phyloP scores from a whole-genome alignment of 2,888 invertebrate species.

The Zygaena filipendulae region DNA sequence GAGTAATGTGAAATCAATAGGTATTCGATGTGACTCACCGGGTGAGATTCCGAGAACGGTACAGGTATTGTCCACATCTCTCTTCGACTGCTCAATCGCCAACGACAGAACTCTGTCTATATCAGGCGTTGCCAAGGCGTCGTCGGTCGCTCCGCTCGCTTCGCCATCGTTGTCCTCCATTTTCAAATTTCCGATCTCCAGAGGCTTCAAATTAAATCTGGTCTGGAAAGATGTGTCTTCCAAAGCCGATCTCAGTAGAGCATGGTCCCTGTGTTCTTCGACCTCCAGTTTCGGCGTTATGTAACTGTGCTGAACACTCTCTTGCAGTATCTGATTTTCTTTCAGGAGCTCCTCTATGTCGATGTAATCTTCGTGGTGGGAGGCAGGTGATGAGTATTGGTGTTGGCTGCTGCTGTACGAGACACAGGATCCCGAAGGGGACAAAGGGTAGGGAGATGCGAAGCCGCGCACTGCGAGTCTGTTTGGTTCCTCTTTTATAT shows the following conservation, averaged over 20 bases:
- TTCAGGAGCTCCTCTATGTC: conserved; percentile 71
- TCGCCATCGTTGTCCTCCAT: conserved; percentile 76
- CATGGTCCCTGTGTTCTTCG: conserved; percentile 74
- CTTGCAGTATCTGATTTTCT: conserved; percentile 65
- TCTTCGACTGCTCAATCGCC: conserved; percentile 87
- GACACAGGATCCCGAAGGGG: conserved; percentile 67
- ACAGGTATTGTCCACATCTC: conserved; percentile 88
- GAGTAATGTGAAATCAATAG: no score
- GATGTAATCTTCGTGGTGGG: conserved; percentile 71
- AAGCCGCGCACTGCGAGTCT: conserved; percentile 60
- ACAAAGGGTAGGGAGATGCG: conserved; percentile 62
- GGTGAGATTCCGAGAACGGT: conserved; percentile 87
- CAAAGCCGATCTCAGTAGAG: conserved; percentile 81
- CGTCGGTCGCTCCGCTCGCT: conserved; percentile 48
- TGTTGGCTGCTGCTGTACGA: conserved; percentile 70
- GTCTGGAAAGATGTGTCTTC: conserved; percentile 88
- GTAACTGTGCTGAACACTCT: conserved; percentile 46
- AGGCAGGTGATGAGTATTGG: conserved; percentile 61
- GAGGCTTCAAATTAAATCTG: conserved; percentile 82
- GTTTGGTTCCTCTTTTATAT: conserved; percentile 66
- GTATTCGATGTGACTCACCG: conserved; percentile 79
- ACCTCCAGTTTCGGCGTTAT: conserved; percentile 68
- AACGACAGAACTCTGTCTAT: conserved; percentile 86
- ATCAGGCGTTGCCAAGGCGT: conserved; percentile 75
- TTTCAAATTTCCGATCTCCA: conserved; percentile 70